Evolutionary conservation across 2,797 vertebrate species (phyloP).

Genomic region (Megaceryle alcyon): DNA sequence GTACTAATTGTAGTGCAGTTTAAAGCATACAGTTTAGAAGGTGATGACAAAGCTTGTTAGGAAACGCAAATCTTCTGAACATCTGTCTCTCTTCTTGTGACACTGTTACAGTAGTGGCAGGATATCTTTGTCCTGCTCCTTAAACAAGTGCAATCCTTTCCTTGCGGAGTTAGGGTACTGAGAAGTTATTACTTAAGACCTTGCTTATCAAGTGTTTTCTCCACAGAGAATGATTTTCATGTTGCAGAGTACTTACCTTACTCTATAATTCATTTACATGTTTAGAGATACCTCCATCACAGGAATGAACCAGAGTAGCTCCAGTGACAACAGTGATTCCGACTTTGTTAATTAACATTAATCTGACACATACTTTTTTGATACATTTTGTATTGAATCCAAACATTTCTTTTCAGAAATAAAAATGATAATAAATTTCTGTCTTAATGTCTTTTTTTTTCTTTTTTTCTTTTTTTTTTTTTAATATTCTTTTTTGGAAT

Average conservation of each 20-base stretch:
- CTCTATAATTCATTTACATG: not conserved
- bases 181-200: not conserved
- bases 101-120: not conserved
- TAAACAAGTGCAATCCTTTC: not conserved
- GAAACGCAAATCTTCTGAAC: not conserved
- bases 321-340: not conserved
- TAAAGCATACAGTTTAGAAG: not conserved
- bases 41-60: rapidly evolving
- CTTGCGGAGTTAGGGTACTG: not conserved
- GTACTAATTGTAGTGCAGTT: not conserved
- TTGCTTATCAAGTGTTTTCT: not conserved
- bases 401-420: not conserved
- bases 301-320: not conserved
- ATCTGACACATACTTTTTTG: not conserved
- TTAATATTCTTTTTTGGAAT: not conserved
- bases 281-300: not conserved
- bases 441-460: not conserved
- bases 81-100: not conserved
- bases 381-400: not conserved
- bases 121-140: not conserved
- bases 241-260: not conserved
- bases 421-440: not conserved
- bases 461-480: not conserved
- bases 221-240: not conserved
- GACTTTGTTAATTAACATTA: not conserved